Evolutionary conservation across 2,113 vertebrate species (phyloP).

Genomic region (Zosterops japonicus): DNA sequence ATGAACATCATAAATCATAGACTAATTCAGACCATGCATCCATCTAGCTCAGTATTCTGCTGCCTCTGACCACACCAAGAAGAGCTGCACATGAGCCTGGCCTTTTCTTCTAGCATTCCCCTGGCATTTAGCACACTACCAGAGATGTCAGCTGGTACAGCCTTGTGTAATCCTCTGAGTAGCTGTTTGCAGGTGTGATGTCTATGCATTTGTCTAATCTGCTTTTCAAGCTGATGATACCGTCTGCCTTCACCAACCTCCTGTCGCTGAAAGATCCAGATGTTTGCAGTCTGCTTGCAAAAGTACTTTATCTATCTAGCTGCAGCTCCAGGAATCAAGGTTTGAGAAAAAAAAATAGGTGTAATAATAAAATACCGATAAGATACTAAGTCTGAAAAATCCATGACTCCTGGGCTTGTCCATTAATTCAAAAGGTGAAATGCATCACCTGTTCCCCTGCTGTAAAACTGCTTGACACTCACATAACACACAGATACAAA

Average conservation of each 20-base stretch:
- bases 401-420: background rate
- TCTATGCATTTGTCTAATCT: background rate
- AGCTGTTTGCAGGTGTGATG: background rate
- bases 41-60: background rate
- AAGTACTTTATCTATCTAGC: background rate
- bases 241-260: background rate
- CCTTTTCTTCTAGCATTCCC: background rate
- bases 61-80: background rate
- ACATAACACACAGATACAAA: background rate
- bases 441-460: background rate
- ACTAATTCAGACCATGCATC: background rate
- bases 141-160: background rate
- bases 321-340: background rate
- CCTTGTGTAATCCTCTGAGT: background rate
- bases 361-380: background rate
- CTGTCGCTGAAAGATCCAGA: background rate
- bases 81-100: background rate
- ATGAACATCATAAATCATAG: background rate
- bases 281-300: background rate
- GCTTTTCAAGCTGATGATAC: background rate
- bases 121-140: background rate
- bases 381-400: background rate
- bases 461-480: background rate
- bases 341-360: background rate
- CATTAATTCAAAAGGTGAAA: background rate